These are phyloP conservation scores for Copidosoma floridanum DNA, from an alignment of 1,140 invertebrate genomes.

Conservation along the genomic window DNA sequence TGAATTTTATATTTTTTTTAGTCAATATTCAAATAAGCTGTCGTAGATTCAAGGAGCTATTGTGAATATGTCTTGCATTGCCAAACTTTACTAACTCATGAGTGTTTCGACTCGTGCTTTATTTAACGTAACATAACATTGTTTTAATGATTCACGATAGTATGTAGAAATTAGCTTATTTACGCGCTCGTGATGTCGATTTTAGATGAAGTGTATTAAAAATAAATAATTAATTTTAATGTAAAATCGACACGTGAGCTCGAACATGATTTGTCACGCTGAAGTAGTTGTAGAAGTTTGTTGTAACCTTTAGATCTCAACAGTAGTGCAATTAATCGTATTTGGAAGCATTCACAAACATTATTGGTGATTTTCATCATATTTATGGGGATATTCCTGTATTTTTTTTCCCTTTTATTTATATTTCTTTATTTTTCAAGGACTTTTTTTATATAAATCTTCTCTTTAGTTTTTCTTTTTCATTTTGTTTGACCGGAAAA, in stretches of 20 bases:
- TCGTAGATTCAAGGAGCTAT: no score
- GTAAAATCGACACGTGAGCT: not conserved
- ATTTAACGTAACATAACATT: no score
- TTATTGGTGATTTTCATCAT: not conserved
- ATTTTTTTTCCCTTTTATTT: conserved; percentile 15
- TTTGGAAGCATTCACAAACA: conserved; percentile 41
- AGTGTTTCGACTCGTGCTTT: not conserved
- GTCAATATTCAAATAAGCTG: no score
- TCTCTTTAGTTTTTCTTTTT: no score
- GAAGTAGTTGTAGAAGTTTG: conserved; percentile 25
- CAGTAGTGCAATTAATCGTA: conserved; percentile 30
- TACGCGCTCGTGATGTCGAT: no score
- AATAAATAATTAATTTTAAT: no score
- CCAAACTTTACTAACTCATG: conserved; percentile 32
- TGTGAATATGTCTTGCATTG: conserved; percentile 35
- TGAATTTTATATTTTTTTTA: no score
- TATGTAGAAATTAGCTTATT: no score
- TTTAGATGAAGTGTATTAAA: no score
- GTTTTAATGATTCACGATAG: no score
- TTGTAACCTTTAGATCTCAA: conserved; percentile 30
- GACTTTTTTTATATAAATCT: conserved; percentile 4
- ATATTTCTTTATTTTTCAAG: conserved; percentile 14
- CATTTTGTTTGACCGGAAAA: no score
- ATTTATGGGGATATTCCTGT: conserved; percentile 23
- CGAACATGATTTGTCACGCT: conserved; percentile 10